These are phyloP conservation scores for Pipra filicauda DNA, from an alignment of 2,113 vertebrate species.

Conservation along the genomic window DNA sequence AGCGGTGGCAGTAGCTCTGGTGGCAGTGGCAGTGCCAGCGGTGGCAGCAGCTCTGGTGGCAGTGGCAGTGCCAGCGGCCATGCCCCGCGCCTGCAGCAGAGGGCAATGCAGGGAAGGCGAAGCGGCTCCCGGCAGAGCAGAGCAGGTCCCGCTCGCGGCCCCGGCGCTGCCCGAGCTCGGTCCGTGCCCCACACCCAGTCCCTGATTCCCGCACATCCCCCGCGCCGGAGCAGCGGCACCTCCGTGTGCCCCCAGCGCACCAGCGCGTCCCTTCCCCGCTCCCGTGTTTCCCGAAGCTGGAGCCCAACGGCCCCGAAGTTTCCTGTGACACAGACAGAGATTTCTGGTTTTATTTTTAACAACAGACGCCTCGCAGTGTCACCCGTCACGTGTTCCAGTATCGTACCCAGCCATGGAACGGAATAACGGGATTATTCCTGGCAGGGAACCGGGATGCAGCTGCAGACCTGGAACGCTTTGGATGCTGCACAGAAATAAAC, in stretches of 20 bases:
- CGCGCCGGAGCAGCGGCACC: not conserved
- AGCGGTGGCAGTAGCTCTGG: not conserved
- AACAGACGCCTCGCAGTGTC: not conserved
- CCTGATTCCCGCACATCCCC: not conserved
- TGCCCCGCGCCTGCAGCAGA: not conserved
- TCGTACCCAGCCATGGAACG: not conserved
- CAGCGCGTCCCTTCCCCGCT: not conserved
- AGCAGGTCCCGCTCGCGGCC: rapidly evolving
- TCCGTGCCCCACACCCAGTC: not conserved
- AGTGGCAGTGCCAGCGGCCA: not conserved
- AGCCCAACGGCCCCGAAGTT: not conserved
- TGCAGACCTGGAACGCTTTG: not conserved
- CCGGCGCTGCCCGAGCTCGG: too few species aligned
- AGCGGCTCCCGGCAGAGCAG: not conserved
- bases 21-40: rapidly evolving
- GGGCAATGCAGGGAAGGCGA: constrained; percentile 53
- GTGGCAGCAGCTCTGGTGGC: rapidly evolving
- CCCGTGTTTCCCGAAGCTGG: not conserved
- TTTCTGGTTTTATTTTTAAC: not conserved
- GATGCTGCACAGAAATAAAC: not conserved
- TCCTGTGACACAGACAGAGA: not conserved
- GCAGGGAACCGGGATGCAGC: not conserved
- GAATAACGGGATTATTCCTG: not conserved
- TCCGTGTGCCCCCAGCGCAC: too few species aligned
- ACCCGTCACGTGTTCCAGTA: not conserved